Evolutionary conservation across 2,797 vertebrate species (phyloP).

Genomic region (Gallinago solitaria): DNA sequence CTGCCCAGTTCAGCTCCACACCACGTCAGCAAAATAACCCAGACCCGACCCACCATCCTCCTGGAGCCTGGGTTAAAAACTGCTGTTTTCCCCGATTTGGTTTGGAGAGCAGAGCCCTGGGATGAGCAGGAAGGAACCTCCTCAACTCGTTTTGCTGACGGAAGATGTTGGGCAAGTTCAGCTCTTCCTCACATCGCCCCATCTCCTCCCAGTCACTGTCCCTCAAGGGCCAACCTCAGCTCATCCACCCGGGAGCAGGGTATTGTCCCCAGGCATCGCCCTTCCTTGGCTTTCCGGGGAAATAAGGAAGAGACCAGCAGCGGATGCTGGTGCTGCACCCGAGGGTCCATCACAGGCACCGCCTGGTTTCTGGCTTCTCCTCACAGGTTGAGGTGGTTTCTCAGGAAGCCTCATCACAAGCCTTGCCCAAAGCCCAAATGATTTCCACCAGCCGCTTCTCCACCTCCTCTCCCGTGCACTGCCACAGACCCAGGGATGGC

Average conservation of each 20-base stretch:
- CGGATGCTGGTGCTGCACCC: fast-evolving
- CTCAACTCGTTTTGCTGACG: not conserved
- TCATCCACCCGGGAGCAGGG: not conserved
- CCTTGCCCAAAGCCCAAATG: not conserved
- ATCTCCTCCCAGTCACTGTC: not conserved
- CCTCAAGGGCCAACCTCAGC: not conserved
- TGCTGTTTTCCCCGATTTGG: not conserved
- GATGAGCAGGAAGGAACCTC: not conserved
- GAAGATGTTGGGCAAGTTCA: not conserved
- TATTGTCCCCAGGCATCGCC: fast-evolving
- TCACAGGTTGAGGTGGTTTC: fast-evolving
- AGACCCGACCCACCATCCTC: not conserved
- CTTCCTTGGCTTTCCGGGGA: not conserved
- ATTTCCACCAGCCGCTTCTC: not conserved
- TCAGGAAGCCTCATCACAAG: not conserved
- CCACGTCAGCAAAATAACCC: not conserved
- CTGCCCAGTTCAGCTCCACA: not conserved
- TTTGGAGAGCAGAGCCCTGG: not conserved
- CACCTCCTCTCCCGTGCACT: fast-evolving
- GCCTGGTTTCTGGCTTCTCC: not conserved
- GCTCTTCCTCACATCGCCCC: not conserved
- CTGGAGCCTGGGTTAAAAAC: not conserved
- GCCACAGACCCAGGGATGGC: not conserved
- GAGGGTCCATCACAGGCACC: not conserved
- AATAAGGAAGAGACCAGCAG: not conserved